phyloP scores from a whole-genome alignment of 2,113 vertebrate species.

The Galeopterus variegatus region DNA sequence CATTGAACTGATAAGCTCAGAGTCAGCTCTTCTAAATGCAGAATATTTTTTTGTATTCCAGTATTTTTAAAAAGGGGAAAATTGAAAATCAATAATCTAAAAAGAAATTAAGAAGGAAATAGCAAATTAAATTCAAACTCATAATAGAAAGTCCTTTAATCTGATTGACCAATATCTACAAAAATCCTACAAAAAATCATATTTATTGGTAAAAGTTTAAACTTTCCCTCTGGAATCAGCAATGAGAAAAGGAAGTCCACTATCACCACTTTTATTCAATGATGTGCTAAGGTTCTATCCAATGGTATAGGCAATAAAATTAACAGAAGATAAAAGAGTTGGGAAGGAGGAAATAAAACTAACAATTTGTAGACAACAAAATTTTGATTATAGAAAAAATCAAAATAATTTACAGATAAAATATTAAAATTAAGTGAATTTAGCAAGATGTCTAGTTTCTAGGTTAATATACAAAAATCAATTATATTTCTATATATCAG shows the following conservation, averaged over 20 bases:
- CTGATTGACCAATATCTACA: not conserved
- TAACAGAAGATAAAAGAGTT: not conserved
- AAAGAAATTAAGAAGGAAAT: not conserved
- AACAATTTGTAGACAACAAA: not conserved
- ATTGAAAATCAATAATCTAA: not conserved
- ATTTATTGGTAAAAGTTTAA: not conserved
- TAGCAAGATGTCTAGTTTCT: not conserved
- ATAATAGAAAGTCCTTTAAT: not conserved
- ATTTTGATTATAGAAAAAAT: not conserved
- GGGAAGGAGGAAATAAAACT: not conserved
- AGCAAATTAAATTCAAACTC: not conserved
- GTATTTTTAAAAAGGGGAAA: not conserved
- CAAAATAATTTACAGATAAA: not conserved
- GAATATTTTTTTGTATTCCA: not conserved
- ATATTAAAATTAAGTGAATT: not conserved
- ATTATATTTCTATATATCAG: not conserved
- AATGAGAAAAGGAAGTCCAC: not conserved
- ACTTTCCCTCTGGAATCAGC: not conserved
- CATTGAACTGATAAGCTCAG: not conserved
- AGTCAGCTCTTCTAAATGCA: not conserved
- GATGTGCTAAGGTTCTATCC: not conserved
- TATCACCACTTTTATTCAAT: not conserved
- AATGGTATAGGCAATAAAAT: not conserved
- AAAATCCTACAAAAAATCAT: not conserved
- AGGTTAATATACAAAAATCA: not conserved